Conservation (phyloP, 2,888 invertebrate genomes). For the Macrosoma leucophasiata region DNA sequence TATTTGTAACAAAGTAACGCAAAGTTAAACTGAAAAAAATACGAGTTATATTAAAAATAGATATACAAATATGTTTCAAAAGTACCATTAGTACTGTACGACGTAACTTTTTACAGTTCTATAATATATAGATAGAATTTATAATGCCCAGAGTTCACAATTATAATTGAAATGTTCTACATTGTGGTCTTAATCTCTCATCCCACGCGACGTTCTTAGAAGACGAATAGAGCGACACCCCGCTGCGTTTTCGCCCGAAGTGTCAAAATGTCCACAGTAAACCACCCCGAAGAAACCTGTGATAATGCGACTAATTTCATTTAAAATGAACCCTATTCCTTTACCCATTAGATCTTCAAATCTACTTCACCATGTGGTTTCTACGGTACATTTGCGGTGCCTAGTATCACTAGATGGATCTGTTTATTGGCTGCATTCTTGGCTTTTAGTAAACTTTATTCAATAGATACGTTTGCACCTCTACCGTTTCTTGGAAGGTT, state of each 20-base stretch:
- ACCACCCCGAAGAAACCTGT: constrained; percentile 44
- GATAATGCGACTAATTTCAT: constrained; percentile 15
- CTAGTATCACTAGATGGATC: constrained; percentile 53
- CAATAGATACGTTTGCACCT: constrained; percentile 57
- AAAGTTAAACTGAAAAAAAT: too few species aligned
- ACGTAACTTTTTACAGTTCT: constrained; percentile 8
- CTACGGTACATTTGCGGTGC: constrained; percentile 41
- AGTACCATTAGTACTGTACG: too few species aligned
- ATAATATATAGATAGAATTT: too few species aligned
- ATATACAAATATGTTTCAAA: too few species aligned
- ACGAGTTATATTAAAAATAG: too few species aligned
- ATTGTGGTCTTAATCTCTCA: constrained; percentile 53
- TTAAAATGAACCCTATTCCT: constrained; percentile 17
- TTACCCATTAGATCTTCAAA: constrained; percentile 1
- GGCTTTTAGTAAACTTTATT: constrained; percentile 40
- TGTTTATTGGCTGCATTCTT: constrained; percentile 41
- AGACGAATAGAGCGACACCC: constrained; percentile 57
- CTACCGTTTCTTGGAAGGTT: constrained; percentile 50
- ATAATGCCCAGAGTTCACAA: too few species aligned
- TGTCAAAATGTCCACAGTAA: constrained; percentile 68
- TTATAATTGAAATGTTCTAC: constrained; percentile 54
- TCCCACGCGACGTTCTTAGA: constrained; percentile 66
- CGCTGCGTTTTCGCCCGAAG: constrained; percentile 67
- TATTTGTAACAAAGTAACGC: too few species aligned
- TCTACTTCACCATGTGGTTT: constrained; percentile 6